A percentile compares a stretch with the other conserved stretches of the same genome.
These are phyloP conservation scores for Polyploca ridens DNA, from an alignment of 2,888 invertebrate species.

Conservation along the genomic window DNA sequence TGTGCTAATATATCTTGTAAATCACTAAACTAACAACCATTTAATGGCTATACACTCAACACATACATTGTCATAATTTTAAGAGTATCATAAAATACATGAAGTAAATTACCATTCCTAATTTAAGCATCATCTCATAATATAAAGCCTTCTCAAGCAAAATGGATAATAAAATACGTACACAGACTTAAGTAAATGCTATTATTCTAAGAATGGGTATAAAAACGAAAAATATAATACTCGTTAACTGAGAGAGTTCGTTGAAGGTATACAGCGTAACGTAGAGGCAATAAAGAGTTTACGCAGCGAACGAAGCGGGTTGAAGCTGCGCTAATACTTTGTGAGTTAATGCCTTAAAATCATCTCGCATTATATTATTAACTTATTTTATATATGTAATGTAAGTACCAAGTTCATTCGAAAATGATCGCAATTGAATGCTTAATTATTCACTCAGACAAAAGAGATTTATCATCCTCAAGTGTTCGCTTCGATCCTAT, in stretches of 20 bases:
- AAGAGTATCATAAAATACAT: too few relatives aligned
- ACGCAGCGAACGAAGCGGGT: not conserved
- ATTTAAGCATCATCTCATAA: not conserved
- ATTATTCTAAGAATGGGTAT: constrained; percentile 2
- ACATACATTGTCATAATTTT: too few relatives aligned
- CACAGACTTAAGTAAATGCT: not conserved
- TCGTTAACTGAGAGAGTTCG: not conserved
- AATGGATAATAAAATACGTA: constrained; percentile 6
- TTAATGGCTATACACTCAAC: too few relatives aligned
- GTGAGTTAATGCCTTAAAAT: not conserved
- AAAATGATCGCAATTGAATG: too few relatives aligned
- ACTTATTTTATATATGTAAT: too few relatives aligned
- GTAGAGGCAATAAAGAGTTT: constrained; percentile 1
- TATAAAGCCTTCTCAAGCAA: not conserved
- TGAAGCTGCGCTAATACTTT: not conserved
- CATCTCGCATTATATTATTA: not conserved
- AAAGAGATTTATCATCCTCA: too few relatives aligned
- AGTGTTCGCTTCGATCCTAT: not conserved
- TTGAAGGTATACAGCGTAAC: not conserved
- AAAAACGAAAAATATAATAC: not conserved
- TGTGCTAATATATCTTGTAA: too few relatives aligned
- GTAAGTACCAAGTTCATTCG: too few relatives aligned
- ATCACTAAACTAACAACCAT: too few relatives aligned
- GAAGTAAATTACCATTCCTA: too few relatives aligned
- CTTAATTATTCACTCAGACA: too few relatives aligned